Percentiles rank a stretch among this genome's conserved stretches.
Conservation (phyloP, 2,797 vertebrate species). For the Columba guinea region DNA sequence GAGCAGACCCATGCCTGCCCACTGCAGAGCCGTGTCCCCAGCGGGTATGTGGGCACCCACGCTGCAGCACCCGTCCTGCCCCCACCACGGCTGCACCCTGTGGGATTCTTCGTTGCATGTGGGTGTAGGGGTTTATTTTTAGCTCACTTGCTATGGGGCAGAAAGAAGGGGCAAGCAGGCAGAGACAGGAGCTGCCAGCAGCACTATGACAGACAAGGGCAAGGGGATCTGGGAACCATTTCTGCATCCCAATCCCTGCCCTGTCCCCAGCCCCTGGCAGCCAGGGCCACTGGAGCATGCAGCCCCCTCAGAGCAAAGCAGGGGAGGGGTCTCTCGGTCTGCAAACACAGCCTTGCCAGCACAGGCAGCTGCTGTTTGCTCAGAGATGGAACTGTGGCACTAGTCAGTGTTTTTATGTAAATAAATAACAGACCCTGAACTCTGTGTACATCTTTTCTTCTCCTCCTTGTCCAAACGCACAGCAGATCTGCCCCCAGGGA, state of each 20-base stretch:
- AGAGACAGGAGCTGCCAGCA: background rate
- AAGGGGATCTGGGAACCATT: background rate
- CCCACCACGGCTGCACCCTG: background rate
- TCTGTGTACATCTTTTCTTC: background rate
- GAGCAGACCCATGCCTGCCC: background rate
- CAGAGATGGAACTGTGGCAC: constrained; percentile 6
- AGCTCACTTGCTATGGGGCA: background rate
- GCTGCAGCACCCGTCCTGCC: background rate
- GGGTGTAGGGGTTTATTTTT: background rate
- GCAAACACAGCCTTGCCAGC: background rate
- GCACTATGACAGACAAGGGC: background rate
- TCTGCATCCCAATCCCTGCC: too few relatives aligned
- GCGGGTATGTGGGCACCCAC: accelerated
- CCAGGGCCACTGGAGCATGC: background rate
- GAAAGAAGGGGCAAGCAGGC: background rate
- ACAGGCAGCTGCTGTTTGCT: constrained; percentile 1
- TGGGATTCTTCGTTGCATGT: background rate
- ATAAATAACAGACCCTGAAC: constrained; percentile 52
- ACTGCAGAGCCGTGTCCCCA: accelerated
- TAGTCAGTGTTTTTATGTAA: constrained; percentile 43
- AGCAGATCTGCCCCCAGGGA: background rate
- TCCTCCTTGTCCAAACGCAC: background rate
- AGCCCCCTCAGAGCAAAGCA: accelerated
- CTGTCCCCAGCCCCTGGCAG: background rate
- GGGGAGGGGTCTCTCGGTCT: background rate